Conservation (phyloP, 2,113 vertebrate genomes). For the Clinocottus analis region DNA sequence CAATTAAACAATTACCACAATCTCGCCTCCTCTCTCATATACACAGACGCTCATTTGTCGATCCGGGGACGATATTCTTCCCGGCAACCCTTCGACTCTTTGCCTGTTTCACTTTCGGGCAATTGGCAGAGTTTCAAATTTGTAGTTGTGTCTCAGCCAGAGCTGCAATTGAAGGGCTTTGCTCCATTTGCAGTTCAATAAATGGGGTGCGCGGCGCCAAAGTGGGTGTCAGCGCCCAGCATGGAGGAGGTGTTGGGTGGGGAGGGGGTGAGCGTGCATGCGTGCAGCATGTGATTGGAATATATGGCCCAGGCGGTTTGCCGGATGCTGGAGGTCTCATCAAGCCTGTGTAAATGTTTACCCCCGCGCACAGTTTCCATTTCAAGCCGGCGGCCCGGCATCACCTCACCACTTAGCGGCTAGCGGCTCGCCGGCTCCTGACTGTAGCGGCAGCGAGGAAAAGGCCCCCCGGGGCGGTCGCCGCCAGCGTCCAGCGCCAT, state of each 20-base stretch:
- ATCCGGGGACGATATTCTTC: not conserved
- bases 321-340: conserved; percentile 70
- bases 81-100: not conserved
- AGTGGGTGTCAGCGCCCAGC: conserved; percentile 56
- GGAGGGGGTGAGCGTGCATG: conserved; percentile 37
- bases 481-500: too few relatives aligned
- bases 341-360: conserved; percentile 81
- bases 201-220: conserved; percentile 54
- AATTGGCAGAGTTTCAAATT: conserved; percentile 36
- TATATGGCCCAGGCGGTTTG: conserved; percentile 60
- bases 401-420: conserved; percentile 75
- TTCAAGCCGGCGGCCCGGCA: conserved; percentile 56
- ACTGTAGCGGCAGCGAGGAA: too few relatives aligned
- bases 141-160: conserved; percentile 40
- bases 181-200: conserved; percentile 65
- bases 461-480: too few relatives aligned
- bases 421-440: conserved; percentile 39
- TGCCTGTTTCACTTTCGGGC: conserved; percentile 10
- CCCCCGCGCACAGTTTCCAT: conserved; percentile 73
- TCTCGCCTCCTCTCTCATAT: conserved; percentile 62
- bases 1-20: conserved; percentile 78
- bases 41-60: conserved; percentile 25
- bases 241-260: too few relatives aligned
- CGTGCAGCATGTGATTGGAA: conserved; percentile 70
- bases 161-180: conserved; percentile 53